Evolutionary conservation across 2,888 invertebrate genomes (phyloP).

Genomic region (Panzeria rudis): DNA sequence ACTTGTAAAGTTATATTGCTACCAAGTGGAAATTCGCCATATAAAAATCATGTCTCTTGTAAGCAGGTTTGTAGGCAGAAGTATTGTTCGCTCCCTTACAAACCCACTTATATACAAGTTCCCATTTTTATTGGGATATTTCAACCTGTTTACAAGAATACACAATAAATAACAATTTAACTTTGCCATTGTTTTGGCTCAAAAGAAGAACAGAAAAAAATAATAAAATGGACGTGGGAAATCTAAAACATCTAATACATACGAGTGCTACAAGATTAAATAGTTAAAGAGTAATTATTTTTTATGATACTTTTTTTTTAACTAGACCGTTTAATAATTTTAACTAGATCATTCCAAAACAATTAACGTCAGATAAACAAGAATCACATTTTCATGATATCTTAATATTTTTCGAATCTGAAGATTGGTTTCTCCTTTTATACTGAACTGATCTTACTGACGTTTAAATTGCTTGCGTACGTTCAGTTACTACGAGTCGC

Average conservation of each 20-base stretch:
- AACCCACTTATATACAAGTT: too few relatives aligned
- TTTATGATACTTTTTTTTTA: background rate
- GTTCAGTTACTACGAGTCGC: constrained; percentile 34
- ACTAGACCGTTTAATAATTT: constrained; percentile 14
- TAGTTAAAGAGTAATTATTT: constrained; percentile 6
- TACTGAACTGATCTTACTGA: constrained; percentile 4
- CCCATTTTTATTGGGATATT: too few relatives aligned
- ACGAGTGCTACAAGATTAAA: constrained; percentile 2
- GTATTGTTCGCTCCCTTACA: too few relatives aligned
- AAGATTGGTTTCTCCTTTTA: background rate
- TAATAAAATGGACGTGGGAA: background rate
- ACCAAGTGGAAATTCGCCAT: too few relatives aligned
- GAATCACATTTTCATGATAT: background rate
- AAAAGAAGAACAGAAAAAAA: background rate
- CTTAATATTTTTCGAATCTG: background rate
- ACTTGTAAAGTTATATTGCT: too few relatives aligned
- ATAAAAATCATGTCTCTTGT: too few relatives aligned
- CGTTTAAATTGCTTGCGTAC: constrained; percentile 33
- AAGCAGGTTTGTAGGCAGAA: too few relatives aligned
- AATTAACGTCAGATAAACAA: constrained; percentile 39
- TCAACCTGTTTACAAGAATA: background rate
- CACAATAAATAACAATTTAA: background rate
- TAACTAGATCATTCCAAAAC: constrained; percentile 41
- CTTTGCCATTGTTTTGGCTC: background rate
- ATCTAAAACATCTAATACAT: constrained; percentile 27